Base-by-base conservation (phyloP, 2,797 vertebrate species). In the Melanotaenia parkinsoni region DNA sequence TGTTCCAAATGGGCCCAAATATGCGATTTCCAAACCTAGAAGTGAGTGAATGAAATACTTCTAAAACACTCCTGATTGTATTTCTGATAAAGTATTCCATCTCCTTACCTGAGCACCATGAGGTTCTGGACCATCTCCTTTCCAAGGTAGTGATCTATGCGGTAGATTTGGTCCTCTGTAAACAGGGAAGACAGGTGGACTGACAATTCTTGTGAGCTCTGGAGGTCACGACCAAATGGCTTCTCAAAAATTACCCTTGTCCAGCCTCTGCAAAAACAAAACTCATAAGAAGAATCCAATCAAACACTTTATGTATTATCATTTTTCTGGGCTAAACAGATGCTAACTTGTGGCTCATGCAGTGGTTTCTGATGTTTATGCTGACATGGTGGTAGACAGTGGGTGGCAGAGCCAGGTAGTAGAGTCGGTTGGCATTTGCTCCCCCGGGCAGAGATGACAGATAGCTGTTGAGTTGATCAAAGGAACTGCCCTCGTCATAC, bases 111-210 rank as follows among this genome's bases (percentile, higher is more conserved):
- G 1, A 98, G 95, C 69, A 98, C 96, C 97, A 98, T 98, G 68
- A 99, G 96, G 90, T 97, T 99, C 88, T 99, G 97, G 33, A 99
- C 97, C 97, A 98, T 99, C 92, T 99, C 97, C 86, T 98, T 99
- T 76, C 97, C 97, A 81, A 99, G 93, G 90, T 98, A 98, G 91
- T 98, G 97, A 91, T 98, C 97, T n/a, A 98, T 98, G 45, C 96
- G 96, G 87, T 97, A 98, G 90, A 98, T 96, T 87, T 98, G 96
- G 66, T 96, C 95, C 82, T 98, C 97, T 0, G 76, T 84, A 87
- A 96, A 98, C 33, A 98, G 91, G 6, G 94, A 89, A 0, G 94
- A 93, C 30, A 98, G 95, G 79, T 97, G 96, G 82, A 89, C 87
- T 0, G 97, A 96, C 73, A 98, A 90, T 69, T 92, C 92, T 90